Base-by-base conservation (phyloP, 2,113 vertebrate genomes). In the Lophotis ruficrista region DNA sequence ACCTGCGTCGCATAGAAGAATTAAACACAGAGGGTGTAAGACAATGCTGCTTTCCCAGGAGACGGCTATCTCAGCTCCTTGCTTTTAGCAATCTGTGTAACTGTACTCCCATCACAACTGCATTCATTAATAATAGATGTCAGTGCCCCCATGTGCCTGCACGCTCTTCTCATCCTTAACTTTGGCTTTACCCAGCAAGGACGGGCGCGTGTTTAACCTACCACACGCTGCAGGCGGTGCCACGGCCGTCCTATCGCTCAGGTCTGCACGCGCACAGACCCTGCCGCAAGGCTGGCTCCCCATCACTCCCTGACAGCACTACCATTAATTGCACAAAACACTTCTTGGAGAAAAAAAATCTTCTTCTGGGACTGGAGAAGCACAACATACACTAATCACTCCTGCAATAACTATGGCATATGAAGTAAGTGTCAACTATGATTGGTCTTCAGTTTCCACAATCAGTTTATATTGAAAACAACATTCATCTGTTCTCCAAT, bases 161-260 rank as follows among this genome's bases (percentile, higher is more conserved):
- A 9, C 10, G 21, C 75, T 72, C 35, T 35, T 65, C 89, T 90
- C 71, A 35, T 19, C 85, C 41, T 19, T 19, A 10, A 62, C 35
- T 83, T 93, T 25, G 81, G 53, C 51, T 79, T 47, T 33, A 70
- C 7, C 78, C 70, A 33, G 45, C 41, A n/a, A n/a, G 65, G 56
- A 33, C 6, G 0, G 8, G 31, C 1, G 1, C 0, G 0, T 31
- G 53, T 82, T 82, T 50, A 75, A 64, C 69, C 56, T 12, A 9
- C 30, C 47, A 2, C 1, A 16, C 20, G 1, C 56, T 8, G 56
- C 10, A 28, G 38, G 43, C 27, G 48, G 11, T 70, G 71, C 54
- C 3, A 0, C 1, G 1, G 17, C 25, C 1, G 1, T 31, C 35
- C 57, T 41, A n/a, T 4, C 10, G 0, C 58, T 65, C 37, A 4